phyloP scores from a whole-genome alignment of 2,113 vertebrate species.

The Triplophysa tibetana region DNA sequence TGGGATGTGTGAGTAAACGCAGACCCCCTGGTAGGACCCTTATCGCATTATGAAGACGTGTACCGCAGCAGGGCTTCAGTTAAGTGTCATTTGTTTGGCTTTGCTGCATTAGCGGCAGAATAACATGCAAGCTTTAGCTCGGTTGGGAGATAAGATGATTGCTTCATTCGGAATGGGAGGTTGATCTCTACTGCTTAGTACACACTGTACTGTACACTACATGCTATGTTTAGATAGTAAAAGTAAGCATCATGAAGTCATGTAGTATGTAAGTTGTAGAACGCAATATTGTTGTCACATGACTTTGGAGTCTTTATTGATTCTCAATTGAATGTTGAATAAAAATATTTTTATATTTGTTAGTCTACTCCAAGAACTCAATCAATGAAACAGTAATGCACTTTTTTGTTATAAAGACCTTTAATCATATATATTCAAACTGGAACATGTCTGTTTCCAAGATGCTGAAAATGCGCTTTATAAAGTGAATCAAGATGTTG shows the following conservation, averaged over 20 bases:
- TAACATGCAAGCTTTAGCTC: neutral
- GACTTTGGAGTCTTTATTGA: too few relatives aligned
- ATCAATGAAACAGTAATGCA: too few relatives aligned
- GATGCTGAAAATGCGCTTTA: neutral
- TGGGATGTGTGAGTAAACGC: neutral
- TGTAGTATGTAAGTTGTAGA: neutral
- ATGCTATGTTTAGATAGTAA: neutral
- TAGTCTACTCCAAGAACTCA: too few relatives aligned
- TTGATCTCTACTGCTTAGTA: neutral
- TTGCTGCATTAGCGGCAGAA: constrained; percentile 4
- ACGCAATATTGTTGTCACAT: too few relatives aligned
- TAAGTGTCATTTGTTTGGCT: constrained; percentile 18
- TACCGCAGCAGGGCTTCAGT: neutral
- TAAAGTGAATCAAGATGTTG: neutral
- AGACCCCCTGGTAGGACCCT: constrained; percentile 23
- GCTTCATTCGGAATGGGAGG: neutral
- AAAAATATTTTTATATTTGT: too few relatives aligned
- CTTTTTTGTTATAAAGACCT: too few relatives aligned
- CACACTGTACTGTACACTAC: neutral
- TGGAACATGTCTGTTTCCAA: neutral
- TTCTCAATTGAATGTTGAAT: too few relatives aligned
- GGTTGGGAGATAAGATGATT: neutral
- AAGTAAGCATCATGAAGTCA: too few relatives aligned
- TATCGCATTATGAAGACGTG: neutral
- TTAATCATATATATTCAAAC: neutral